Conservation (phyloP, 92 coral and sea anemone species). For the Palythoa grandis region DNA sequence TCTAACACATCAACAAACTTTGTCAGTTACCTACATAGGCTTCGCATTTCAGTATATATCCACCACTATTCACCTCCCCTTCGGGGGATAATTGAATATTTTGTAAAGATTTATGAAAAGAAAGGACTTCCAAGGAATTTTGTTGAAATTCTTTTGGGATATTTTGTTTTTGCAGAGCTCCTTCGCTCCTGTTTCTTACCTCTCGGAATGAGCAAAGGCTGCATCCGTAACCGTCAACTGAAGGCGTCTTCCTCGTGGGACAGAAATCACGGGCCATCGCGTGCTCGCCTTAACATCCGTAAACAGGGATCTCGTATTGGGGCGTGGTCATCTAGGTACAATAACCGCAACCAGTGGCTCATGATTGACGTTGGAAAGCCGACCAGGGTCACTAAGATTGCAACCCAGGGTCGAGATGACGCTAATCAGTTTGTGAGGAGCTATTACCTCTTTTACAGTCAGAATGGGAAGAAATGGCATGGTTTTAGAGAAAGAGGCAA, state of each 20-base stretch:
- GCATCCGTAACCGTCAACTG: constrained; percentile 51
- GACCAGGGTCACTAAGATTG: constrained; percentile 57
- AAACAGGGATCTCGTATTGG: constrained; percentile 53
- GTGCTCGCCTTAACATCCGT: constrained; percentile 58
- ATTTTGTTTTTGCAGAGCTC: constrained; percentile 22
- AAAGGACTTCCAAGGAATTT: too few species aligned
- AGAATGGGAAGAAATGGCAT: constrained; percentile 58
- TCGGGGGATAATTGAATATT: too few species aligned
- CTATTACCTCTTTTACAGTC: constrained; percentile 61
- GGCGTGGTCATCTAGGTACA: constrained; percentile 64
- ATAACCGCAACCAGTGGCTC: constrained; percentile 61
- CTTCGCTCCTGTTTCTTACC: constrained; percentile 60
- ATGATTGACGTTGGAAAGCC: constrained; percentile 58
- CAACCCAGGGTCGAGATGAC: constrained; percentile 68
- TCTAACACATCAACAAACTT: too few species aligned
- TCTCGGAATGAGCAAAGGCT: constrained; percentile 60
- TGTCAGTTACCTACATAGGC: too few species aligned
- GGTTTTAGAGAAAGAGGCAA: constrained; percentile 20
- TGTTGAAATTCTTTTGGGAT: too few species aligned
- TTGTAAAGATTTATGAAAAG: too few species aligned
- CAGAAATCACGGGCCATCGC: constrained; percentile 56
- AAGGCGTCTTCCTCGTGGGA: constrained; percentile 69
- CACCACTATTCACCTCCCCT: too few species aligned
- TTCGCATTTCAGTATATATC: too few species aligned
- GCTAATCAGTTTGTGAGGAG: constrained; percentile 65